Percentiles rank a stretch among this genome's conserved stretches.
These are phyloP conservation scores for Chironomus tepperi DNA, from an alignment of 1,140 invertebrate species.

Conservation along the genomic window DNA sequence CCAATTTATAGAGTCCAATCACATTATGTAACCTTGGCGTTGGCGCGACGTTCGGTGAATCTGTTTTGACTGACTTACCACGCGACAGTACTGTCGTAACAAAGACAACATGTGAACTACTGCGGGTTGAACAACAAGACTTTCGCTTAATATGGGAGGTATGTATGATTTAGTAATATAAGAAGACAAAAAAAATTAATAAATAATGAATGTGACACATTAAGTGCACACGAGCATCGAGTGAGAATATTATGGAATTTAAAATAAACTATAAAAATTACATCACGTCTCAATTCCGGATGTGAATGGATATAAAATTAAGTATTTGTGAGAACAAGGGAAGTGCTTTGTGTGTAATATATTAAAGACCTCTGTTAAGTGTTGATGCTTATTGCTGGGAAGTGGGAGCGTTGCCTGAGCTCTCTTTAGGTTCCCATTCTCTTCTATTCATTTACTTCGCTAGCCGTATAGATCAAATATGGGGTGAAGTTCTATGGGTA, in stretches of 20 bases:
- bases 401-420: too few relatives aligned
- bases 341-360: too few relatives aligned
- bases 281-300: slow-evolving; percentile 4
- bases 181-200: too few relatives aligned
- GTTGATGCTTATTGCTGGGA: too few relatives aligned
- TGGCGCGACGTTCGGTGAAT: slow-evolving; percentile 71
- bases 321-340: too few relatives aligned
- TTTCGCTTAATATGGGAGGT: slow-evolving; percentile 72
- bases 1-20: slow-evolving; percentile 50
- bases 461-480: too few relatives aligned
- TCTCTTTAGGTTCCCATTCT: too few relatives aligned
- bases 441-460: too few relatives aligned
- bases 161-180: slow-evolving; percentile 32
- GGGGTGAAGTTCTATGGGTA: too few relatives aligned
- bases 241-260: not conserved
- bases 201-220: too few relatives aligned
- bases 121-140: slow-evolving; percentile 64
- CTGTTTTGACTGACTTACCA: slow-evolving; percentile 60
- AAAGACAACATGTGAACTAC: slow-evolving; percentile 61
- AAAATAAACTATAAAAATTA: not conserved
- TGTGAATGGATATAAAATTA: not conserved
- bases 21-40: slow-evolving; percentile 60
- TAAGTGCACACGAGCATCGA: not conserved
- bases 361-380: too few relatives aligned
- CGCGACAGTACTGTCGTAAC: slow-evolving; percentile 65